phyloP scores from a whole-genome alignment of 53 echinoderm and acorn worm species.

The Paracentrotus lividus region DNA sequence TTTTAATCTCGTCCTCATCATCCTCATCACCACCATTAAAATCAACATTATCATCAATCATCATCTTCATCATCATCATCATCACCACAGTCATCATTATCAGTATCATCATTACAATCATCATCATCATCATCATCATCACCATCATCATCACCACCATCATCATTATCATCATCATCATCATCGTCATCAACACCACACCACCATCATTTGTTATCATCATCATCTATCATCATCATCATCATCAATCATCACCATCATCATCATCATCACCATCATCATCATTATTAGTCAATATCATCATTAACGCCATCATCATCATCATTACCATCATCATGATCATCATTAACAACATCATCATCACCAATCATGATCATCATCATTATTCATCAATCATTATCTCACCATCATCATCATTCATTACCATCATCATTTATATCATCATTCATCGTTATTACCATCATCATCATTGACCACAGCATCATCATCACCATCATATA shows the following conservation, averaged over 20 bases:
- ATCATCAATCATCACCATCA: no score
- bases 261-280: neutral
- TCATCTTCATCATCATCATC: neutral
- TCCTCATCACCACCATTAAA: neutral
- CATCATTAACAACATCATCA: no score
- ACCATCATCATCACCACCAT: constrained; percentile 1
- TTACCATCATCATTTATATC: no score
- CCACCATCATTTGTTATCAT: no score
- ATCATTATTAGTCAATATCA: neutral
- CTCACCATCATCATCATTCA: no score
- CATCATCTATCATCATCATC: no score
- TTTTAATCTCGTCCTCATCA: neutral
- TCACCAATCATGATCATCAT: no score
- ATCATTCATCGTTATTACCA: no score
- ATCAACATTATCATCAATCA: neutral
- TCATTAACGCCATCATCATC: neutral
- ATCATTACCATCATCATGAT: no score
- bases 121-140: constrained; percentile 1
- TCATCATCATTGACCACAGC: neutral
- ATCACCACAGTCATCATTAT: neutral
- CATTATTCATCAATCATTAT: no score
- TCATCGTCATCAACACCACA: neutral
- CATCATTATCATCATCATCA: constrained; percentile 8
- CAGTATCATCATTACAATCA: neutral
- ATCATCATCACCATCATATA: no score